Base-by-base conservation (phyloP, 2,888 invertebrate species). In the Chrysolina americana region DNA sequence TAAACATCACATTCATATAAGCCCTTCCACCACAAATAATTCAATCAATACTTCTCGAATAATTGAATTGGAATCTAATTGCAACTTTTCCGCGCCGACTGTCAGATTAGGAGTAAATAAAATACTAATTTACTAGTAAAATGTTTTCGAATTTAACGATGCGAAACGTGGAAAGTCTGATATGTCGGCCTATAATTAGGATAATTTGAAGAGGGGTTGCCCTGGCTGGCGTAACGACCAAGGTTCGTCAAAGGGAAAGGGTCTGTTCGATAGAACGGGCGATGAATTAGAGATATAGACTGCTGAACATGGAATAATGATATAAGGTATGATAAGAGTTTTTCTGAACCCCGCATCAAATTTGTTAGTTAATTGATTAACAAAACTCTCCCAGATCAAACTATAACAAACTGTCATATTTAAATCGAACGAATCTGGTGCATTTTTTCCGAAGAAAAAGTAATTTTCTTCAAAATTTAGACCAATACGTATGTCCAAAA, bases 101-200 rank as follows among this genome's bases (percentile, higher is more conserved):
- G 59, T 19, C 68, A 68, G 68, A 72, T 72, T 72, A 66, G 63
- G 41, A 68, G 56, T 66, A 62, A 23, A 53, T 64, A 68, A 72
- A 78, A 79, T 65, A 66, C 65, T 64, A 78, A 78, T 79, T 81
- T 75, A 73, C 75, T 78, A 75, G 78, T 79, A 75, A 78, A 81
- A 81, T 79, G 76, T 79, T 74, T 79, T 76, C 76, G 68, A 76
- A 78, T 77, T 70, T 75, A 81, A 78, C 80, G 79, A 76, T 50
- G 78, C 76, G 62, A 71, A 80, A 75, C 74, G 74, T 56, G 64
- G 70, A 41, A 62, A 41, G 78, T 66, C 71, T 75, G 79, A 78
- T 76, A 77, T 79, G 78, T 78, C 77, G 71, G 64, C 65, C 75
- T 79, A 77, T 81, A 80, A 81, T 81, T 80, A 80, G 76, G 71